Evolutionary conservation across 2,888 invertebrate species (phyloP), one percentile per base, ranked within the genome.

Genomic region (Amorpha juglandis): DNA sequence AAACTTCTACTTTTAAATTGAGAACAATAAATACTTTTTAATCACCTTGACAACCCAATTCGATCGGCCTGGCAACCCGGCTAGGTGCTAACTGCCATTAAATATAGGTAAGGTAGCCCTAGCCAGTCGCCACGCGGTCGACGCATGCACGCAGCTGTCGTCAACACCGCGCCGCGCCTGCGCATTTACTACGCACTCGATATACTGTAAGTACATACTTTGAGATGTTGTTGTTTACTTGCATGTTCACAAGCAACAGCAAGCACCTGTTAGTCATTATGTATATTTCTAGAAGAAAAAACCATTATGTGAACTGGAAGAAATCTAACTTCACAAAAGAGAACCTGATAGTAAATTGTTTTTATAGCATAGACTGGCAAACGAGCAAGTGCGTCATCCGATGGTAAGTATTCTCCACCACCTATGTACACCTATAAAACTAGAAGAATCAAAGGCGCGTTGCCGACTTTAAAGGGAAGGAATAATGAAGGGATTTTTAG

Each of bases 111-210:
- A 14, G 67, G 70, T 69, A 71, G 71, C 74, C 73, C 75, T 66
- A 50, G 16, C 48, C 16, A 47, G 64, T 19, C 62, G n/a, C 67
- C 80, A 81, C 83, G 82, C 78, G 74, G 68, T n/a, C 69, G 64
- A 68, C 73, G 81, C 82, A 82, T 82, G 83, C 74, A 45, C 45
- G 63, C 77, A 76, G 50, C n/a, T 75, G 73, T 74, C 74, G 75
- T 74, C 75, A 75, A 70, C 79, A 82, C 80, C 78, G 68, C 77
- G 74, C 77, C 74, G 76, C 75, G 75, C 77, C 74, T 71, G 80
- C 73, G 45, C 45, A 45, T 45, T 45, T 45, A 68, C 70, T 66
- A 62, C 66, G 27, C 66, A 53, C 65, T 53, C 66, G 19, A 9
- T 45, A 45, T 45, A 42, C 9, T 42, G 11, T 51, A 62, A 51